phyloP scores from a whole-genome alignment of 2,888 invertebrate genomes.

The Thereva unica region DNA sequence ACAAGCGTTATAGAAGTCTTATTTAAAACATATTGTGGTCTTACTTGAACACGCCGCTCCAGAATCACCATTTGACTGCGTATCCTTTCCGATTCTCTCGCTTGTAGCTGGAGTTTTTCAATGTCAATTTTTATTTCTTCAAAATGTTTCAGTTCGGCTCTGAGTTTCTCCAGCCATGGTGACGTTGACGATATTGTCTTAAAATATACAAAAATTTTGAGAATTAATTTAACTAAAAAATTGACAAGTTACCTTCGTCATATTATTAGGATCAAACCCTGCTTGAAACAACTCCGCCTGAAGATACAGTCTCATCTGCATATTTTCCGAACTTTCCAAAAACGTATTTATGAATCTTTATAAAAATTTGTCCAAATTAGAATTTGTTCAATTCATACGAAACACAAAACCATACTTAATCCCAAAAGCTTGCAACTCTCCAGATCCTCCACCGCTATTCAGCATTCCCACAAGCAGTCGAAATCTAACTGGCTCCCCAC shows the following conservation, averaged over 20 bases:
- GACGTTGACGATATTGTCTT: slow-evolving; percentile 70
- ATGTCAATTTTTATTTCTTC: slow-evolving; percentile 79
- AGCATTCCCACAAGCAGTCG: slow-evolving; percentile 88
- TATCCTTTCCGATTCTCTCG: slow-evolving; percentile 72
- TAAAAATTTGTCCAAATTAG: background rate
- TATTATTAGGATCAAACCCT: slow-evolving; percentile 66
- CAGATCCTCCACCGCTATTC: slow-evolving; percentile 74
- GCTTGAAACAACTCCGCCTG: slow-evolving; percentile 85
- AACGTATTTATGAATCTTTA: slow-evolving; percentile 78
- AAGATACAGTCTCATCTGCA: slow-evolving; percentile 79
- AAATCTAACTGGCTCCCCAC: slow-evolving; percentile 91
- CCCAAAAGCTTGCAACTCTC: slow-evolving; percentile 77
- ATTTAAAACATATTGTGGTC: slow-evolving; percentile 12
- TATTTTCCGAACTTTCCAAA: slow-evolving; percentile 72
- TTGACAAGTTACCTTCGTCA: slow-evolving; percentile 58
- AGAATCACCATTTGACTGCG: slow-evolving; percentile 70
- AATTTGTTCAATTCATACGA: background rate
- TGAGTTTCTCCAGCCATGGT: slow-evolving; percentile 66
- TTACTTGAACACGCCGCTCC: slow-evolving; percentile 73
- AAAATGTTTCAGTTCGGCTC: slow-evolving; percentile 75
- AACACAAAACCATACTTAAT: slow-evolving; percentile 59
- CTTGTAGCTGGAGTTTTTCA: slow-evolving; percentile 71
- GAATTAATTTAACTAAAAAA: background rate
- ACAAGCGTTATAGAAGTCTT: slow-evolving; percentile 1
- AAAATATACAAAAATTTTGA: slow-evolving; percentile 43